A percentile compares a stretch with the other conserved stretches of the same genome.
Evolutionary conservation across 2,113 vertebrate species (phyloP).

Genomic region (Nyctereutes procyonoides): DNA sequence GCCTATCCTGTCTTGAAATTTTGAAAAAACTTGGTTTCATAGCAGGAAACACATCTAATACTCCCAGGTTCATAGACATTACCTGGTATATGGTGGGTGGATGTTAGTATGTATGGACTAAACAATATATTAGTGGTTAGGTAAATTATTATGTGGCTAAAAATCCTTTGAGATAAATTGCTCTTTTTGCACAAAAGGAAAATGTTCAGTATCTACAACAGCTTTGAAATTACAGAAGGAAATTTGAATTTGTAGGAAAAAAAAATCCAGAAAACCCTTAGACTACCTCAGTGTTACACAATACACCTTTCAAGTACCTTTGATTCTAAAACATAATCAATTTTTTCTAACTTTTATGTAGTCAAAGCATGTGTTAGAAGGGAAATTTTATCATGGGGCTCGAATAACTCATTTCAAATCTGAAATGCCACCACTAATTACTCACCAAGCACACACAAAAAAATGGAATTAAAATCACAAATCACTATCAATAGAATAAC

Average conservation of each 20-base stretch:
- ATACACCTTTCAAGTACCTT: background rate
- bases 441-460: background rate
- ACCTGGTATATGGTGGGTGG: background rate
- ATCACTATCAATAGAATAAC: background rate
- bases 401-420: background rate
- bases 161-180: background rate
- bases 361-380: background rate
- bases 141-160: background rate
- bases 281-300: background rate
- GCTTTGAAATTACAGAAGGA: background rate
- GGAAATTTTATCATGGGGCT: background rate
- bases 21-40: slow-evolving; percentile 13
- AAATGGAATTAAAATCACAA: background rate
- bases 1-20: background rate
- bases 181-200: background rate
- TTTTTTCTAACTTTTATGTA: background rate
- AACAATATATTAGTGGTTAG: background rate
- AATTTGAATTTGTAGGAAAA: background rate
- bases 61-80: background rate
- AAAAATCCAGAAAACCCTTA: background rate
- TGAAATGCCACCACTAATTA: background rate
- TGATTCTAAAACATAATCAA: background rate
- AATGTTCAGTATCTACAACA: background rate
- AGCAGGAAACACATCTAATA: background rate
- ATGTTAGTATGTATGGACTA: background rate